Evolutionary conservation across 2,113 vertebrate species (phyloP).

Genomic region (Mellivora capensis): DNA sequence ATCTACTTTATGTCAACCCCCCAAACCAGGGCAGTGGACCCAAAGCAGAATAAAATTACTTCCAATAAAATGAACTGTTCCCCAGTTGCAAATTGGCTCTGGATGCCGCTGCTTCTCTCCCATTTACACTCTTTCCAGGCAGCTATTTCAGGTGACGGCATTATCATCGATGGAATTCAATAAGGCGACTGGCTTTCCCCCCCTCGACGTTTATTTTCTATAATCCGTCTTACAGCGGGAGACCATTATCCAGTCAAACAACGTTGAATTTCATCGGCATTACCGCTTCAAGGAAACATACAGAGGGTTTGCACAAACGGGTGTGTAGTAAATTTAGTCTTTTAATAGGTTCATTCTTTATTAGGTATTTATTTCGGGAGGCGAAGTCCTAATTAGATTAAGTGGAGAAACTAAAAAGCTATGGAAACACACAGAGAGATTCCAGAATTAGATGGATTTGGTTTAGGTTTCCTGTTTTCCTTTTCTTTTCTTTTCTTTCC

Average conservation of each 20-base stretch:
- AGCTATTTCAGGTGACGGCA: conserved; percentile 66
- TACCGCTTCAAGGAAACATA: conserved; percentile 67
- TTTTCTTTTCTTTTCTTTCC: conserved; percentile 73
- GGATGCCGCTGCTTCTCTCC: conserved; percentile 30
- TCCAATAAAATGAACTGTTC: conserved; percentile 60
- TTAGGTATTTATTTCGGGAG: conserved; percentile 85
- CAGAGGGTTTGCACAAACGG: conserved; percentile 75
- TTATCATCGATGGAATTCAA: conserved; percentile 68
- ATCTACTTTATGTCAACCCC: not conserved
- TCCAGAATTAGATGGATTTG: conserved; percentile 63
- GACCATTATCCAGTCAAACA: conserved; percentile 80
- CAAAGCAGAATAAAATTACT: conserved; percentile 56
- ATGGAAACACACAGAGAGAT: conserved; percentile 67
- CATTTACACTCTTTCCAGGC: conserved; percentile 57
- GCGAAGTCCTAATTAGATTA: conserved; percentile 83
- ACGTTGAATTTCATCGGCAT: conserved; percentile 74
- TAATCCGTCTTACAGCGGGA: conserved; percentile 78
- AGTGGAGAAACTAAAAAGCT: conserved; percentile 66
- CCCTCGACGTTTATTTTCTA: conserved; percentile 74
- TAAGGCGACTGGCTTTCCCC: conserved; percentile 46
- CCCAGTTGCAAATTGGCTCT: conserved; percentile 42
- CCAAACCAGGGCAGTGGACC: conserved; percentile 51
- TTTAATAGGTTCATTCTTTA: conserved; percentile 85
- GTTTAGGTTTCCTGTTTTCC: conserved; percentile 32
- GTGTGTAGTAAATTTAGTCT: conserved; percentile 80